These are phyloP conservation scores for Myrmecobius fasciatus DNA, from an alignment of 2,113 vertebrate species.

Conservation along the genomic window DNA sequence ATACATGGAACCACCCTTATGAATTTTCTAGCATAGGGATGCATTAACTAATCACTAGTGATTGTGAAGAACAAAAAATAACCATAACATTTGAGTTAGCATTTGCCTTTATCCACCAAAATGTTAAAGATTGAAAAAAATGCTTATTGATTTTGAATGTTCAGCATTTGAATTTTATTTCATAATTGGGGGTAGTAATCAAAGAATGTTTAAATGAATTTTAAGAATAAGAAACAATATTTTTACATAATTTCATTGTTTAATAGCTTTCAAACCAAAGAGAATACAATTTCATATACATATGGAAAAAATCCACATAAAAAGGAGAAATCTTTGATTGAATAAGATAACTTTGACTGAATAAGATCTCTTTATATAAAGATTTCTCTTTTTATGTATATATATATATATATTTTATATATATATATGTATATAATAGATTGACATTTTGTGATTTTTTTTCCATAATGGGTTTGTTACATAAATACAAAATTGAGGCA, in stretches of 20 bases:
- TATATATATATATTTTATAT: background rate
- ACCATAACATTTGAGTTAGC: background rate
- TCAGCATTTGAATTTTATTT: slow-evolving; percentile 18
- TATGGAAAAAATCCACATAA: background rate
- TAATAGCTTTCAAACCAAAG: slow-evolving; percentile 34
- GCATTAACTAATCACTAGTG: background rate
- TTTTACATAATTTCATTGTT: background rate
- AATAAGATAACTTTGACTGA: background rate
- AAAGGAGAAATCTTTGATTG: background rate
- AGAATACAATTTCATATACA: background rate
- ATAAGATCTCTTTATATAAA: background rate
- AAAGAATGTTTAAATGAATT: background rate
- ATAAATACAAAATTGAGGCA: background rate
- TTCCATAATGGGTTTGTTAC: background rate
- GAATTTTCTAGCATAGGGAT: background rate
- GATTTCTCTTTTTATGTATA: no score
- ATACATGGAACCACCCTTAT: background rate
- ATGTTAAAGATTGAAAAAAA: background rate
- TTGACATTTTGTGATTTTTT: background rate
- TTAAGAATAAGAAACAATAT: background rate
- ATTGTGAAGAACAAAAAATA: background rate
- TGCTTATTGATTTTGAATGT: background rate
- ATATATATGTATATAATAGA: background rate
- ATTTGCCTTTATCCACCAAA: background rate
- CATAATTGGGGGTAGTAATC: background rate